phyloP scores from a whole-genome alignment of 2,888 invertebrate genomes.

The Fragum whitleyi region DNA sequence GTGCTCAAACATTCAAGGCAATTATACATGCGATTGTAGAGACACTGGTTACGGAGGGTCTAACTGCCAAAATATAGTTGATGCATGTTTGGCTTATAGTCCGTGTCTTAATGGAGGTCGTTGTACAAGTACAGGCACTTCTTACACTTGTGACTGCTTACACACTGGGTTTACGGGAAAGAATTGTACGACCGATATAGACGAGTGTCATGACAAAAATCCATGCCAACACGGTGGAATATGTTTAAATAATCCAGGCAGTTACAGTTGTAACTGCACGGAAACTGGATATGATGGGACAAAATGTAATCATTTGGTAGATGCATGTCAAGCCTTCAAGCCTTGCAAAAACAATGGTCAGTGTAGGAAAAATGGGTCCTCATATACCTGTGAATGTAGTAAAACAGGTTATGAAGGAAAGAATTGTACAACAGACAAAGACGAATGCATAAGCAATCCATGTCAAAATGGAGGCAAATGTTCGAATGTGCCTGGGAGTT shows the following conservation, averaged over 20 bases:
- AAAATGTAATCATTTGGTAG: not conserved
- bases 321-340: not conserved
- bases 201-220: not conserved
- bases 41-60: not conserved
- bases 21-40: constrained; percentile 32
- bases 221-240: not conserved
- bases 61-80: not conserved
- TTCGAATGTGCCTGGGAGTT: not conserved
- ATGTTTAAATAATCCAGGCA: not conserved
- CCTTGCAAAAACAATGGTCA: not conserved
- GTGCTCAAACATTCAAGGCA: constrained; percentile 42
- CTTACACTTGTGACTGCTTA: not conserved
- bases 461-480: constrained; percentile 31
- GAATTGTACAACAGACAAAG: not conserved
- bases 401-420: not conserved
- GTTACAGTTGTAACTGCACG: not conserved
- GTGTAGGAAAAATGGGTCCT: not conserved
- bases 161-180: not conserved
- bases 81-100: constrained; percentile 23
- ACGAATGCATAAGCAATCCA: constrained; percentile 12
- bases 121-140: not conserved
- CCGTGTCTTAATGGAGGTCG: not conserved
- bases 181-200: not conserved
- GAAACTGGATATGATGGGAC: not conserved
- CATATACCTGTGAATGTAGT: not conserved